Percentiles rank a stretch among this genome's conserved stretches.
Evolutionary conservation across 2,888 invertebrate species (phyloP).

Genomic region (Entomobrya multifasciata): DNA sequence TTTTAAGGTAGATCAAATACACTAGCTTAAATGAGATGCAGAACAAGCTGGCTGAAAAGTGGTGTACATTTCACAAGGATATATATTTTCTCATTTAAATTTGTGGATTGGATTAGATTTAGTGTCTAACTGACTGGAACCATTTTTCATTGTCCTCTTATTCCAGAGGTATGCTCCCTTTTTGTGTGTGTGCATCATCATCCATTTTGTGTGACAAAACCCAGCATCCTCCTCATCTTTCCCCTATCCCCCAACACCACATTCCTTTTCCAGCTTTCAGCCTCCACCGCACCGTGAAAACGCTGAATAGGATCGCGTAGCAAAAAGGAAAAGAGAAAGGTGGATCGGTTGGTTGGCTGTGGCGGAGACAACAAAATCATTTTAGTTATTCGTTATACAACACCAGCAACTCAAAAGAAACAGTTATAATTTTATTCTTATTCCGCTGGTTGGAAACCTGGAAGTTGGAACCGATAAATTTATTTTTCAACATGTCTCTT

Average conservation of each 20-base stretch:
- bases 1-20: too few relatives aligned
- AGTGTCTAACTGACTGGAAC: neutral
- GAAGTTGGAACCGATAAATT: neutral
- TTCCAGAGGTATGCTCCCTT: neutral
- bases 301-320: neutral
- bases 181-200: neutral
- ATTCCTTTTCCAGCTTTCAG: neutral
- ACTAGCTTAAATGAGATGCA: too few relatives aligned
- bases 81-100: too few relatives aligned
- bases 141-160: constrained; percentile 39
- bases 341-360: too few relatives aligned
- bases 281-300: constrained; percentile 10
- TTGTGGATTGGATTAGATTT: neutral
- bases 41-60: too few relatives aligned
- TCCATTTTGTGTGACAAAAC: constrained; percentile 25
- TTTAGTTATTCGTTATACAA: too few relatives aligned
- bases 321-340: neutral
- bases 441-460: neutral
- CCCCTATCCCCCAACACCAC: neutral
- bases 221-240: neutral
- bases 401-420: too few relatives aligned
- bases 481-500: neutral
- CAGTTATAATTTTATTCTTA: too few relatives aligned
- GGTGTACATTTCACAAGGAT: too few relatives aligned
- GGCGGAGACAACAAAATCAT: too few relatives aligned